Evolutionary conservation across 2,888 invertebrate genomes (phyloP).

Genomic region (Lamellibrachia satsuma): DNA sequence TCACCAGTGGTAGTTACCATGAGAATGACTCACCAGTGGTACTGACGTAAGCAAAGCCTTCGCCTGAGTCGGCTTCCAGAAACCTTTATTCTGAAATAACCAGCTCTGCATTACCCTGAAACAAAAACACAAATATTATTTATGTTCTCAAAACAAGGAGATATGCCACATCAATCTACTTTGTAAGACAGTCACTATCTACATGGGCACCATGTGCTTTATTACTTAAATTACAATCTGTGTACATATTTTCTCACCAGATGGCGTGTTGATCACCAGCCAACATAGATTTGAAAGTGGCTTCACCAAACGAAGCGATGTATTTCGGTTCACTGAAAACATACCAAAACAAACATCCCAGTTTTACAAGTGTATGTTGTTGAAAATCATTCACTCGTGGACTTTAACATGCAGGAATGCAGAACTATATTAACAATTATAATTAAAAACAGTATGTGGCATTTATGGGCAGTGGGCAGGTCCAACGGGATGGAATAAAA

Average conservation of each 20-base stretch:
- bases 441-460: no score
- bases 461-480: no score
- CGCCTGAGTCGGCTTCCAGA: slow-evolving; percentile 77
- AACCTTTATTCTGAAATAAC: slow-evolving; percentile 75
- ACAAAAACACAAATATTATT: slow-evolving; percentile 7
- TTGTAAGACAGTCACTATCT: not conserved
- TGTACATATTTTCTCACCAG: slow-evolving; percentile 72
- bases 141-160: not conserved
- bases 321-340: slow-evolving; percentile 69
- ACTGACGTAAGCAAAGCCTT: slow-evolving; percentile 81
- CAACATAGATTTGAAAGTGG: slow-evolving; percentile 78
- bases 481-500: no score
- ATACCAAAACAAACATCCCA: not conserved
- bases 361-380: not conserved
- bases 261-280: slow-evolving; percentile 80
- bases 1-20: not conserved
- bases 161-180: not conserved
- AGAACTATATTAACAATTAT: no score
- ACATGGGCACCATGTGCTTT: not conserved
- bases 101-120: slow-evolving; percentile 82
- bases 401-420: not conserved
- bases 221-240: no score
- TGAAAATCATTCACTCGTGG: not conserved
- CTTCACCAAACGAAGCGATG: slow-evolving; percentile 74
- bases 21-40: slow-evolving; percentile 69